Conservation (phyloP, 2,888 invertebrate species). For the Hipparchia semele region DNA sequence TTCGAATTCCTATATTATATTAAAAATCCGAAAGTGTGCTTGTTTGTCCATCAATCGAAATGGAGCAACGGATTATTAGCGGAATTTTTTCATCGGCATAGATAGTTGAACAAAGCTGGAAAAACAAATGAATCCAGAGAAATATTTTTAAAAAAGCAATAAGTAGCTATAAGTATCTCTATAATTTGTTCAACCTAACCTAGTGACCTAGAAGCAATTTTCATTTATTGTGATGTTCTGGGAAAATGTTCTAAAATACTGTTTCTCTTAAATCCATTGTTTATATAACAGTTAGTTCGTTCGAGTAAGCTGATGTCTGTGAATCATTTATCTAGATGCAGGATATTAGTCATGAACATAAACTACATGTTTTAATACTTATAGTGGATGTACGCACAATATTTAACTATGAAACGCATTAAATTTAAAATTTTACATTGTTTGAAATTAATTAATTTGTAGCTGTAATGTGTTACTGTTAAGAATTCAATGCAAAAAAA, state of each 20-base stretch:
- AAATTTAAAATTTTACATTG: neutral
- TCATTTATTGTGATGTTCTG: neutral
- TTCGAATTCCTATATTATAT: neutral
- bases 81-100: too few species aligned
- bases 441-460: neutral
- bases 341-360: neutral
- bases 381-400: conserved; percentile 3
- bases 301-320: neutral
- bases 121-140: too few species aligned
- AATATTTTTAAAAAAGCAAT: too few species aligned
- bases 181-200: neutral
- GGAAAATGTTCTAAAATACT: conserved; percentile 1
- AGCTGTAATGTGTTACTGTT: neutral
- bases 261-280: conserved; percentile 16
- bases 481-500: too few species aligned
- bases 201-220: neutral
- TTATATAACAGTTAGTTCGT: conserved; percentile 5
- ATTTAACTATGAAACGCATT: neutral
- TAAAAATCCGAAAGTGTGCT: too few species aligned
- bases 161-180: neutral
- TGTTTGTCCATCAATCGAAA: too few species aligned
- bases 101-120: too few species aligned
- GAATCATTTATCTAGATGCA: conserved; percentile 14
- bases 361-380: neutral
- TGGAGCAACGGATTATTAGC: too few species aligned